phyloP scores from a whole-genome alignment of 2,888 invertebrate species.

The Agrochola macilenta region DNA sequence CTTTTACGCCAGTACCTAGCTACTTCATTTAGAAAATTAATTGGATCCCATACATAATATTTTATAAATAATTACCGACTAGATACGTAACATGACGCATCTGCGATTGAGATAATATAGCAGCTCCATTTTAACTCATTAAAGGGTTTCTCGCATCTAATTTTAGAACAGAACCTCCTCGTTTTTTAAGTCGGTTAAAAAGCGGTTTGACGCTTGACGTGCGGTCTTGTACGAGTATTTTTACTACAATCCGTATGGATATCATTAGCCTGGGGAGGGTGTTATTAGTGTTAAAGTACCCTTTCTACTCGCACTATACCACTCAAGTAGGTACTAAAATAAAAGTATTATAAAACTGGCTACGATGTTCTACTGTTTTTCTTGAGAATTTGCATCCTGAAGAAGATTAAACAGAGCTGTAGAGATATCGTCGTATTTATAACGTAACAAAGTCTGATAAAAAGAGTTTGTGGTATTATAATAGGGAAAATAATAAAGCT shows the following conservation, averaged over 20 bases:
- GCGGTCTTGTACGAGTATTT: constrained; percentile 26
- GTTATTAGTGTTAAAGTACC: constrained; percentile 45
- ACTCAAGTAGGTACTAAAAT: constrained; percentile 35
- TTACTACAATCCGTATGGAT: constrained; percentile 42
- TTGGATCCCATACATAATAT: constrained; percentile 9
- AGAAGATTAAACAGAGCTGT: constrained; percentile 23
- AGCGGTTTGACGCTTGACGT: constrained; percentile 15
- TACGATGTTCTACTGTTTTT: constrained; percentile 41
- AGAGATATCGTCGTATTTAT: constrained; percentile 6
- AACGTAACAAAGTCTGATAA: neutral
- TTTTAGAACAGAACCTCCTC: constrained; percentile 39
- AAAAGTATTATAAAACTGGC: constrained; percentile 31
- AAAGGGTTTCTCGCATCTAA: constrained; percentile 35
- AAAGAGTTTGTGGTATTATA: neutral
- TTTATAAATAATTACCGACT: constrained; percentile 37
- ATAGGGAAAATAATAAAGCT: too few species aligned
- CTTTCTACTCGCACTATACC: constrained; percentile 36
- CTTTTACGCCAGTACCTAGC: neutral
- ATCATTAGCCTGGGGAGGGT: constrained; percentile 46
- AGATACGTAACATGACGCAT: constrained; percentile 26
- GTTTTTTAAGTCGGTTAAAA: constrained; percentile 18
- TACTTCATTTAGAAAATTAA: constrained; percentile 20
- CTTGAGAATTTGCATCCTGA: constrained; percentile 20
- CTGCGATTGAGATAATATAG: constrained; percentile 43
- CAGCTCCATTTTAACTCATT: constrained; percentile 42